Conservation (phyloP, 2,888 invertebrate genomes). For the Camptogramma bilineatum region DNA sequence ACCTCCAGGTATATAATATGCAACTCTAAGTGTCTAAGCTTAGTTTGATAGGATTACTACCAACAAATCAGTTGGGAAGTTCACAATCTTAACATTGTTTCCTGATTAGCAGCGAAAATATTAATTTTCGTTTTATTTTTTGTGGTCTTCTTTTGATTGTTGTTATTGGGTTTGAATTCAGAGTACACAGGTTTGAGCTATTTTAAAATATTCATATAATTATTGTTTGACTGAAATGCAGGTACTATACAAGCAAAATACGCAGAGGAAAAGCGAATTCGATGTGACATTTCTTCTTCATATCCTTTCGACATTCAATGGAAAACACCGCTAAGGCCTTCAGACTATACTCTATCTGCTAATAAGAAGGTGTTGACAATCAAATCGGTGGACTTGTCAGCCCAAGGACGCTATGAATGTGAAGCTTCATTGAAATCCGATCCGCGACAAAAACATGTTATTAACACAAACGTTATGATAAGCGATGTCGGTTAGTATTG, state of each 20-base stretch:
- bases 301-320: slow-evolving; percentile 18
- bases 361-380: slow-evolving; percentile 26
- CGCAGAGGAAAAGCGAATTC: slow-evolving; percentile 15
- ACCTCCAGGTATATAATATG: slow-evolving; percentile 17
- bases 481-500: slow-evolving; percentile 18
- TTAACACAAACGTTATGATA: slow-evolving; percentile 20
- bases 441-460: slow-evolving; percentile 2
- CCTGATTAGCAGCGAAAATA: no score
- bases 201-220: no score
- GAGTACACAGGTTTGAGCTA: no score
- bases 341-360: slow-evolving; percentile 15
- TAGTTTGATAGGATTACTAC: no score
- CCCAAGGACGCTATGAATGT: slow-evolving; percentile 27
- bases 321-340: slow-evolving; percentile 18
- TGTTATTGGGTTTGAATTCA: no score
- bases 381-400: slow-evolving; percentile 12
- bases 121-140: no score
- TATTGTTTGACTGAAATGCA: slow-evolving; percentile 3
- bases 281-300: slow-evolving; percentile 9
- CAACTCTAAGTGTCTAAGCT: no score
- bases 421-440: slow-evolving; percentile 21
- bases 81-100: no score
- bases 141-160: no score
- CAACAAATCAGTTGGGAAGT: no score
- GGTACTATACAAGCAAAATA: slow-evolving; percentile 8